phyloP scores from a whole-genome alignment of 2,113 vertebrate genomes.

The Psilopogon haemacephalus region DNA sequence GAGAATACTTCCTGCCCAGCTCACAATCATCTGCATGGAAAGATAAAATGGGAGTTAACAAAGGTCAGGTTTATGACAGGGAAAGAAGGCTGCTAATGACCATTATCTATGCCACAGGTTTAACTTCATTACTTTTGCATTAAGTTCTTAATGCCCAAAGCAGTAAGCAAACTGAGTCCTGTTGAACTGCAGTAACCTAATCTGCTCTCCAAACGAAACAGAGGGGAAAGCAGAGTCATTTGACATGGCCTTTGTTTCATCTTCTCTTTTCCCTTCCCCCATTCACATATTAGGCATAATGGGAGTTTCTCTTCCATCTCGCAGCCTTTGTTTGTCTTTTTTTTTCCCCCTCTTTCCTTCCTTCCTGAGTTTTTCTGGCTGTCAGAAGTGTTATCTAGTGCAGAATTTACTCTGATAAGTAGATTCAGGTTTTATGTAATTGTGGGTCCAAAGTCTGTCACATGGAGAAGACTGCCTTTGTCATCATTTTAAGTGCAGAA shows the following conservation, averaged over 20 bases:
- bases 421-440: background rate
- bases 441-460: background rate
- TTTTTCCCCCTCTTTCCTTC: background rate
- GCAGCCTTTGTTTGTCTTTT: background rate
- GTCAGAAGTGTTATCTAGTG: background rate
- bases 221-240: conserved; percentile 19
- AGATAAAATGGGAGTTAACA: conserved; percentile 69
- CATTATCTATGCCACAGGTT: conserved; percentile 72
- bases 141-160: conserved; percentile 45
- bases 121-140: conserved; percentile 71
- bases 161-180: conserved; percentile 49
- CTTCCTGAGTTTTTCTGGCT: background rate
- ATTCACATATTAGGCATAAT: background rate
- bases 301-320: background rate
- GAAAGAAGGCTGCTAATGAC: conserved; percentile 66
- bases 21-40: conserved; percentile 39
- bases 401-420: background rate
- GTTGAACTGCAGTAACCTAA: conserved; percentile 45
- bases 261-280: background rate
- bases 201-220: background rate
- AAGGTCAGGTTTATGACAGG: conserved; percentile 64
- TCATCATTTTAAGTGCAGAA: background rate
- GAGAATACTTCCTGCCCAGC: background rate
- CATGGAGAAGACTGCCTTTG: background rate
- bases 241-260: background rate